A percentile compares a stretch with the other conserved stretches of the same genome.
Evolutionary conservation across 2,888 invertebrate species (phyloP).

Genomic region (Synergus itoensis): DNA sequence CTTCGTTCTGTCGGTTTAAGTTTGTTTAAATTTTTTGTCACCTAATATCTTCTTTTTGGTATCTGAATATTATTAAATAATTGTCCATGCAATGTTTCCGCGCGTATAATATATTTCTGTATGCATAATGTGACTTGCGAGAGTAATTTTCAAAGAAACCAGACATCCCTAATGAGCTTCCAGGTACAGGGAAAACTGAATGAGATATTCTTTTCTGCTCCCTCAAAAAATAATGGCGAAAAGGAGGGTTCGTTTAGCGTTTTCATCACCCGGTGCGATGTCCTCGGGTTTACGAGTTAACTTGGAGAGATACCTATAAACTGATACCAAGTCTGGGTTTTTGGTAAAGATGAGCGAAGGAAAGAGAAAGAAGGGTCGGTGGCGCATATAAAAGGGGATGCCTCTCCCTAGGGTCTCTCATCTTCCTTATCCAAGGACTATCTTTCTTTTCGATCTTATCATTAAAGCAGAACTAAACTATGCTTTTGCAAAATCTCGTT

Average conservation of each 20-base stretch:
- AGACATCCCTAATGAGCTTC: conserved; percentile 13
- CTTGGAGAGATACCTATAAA: conserved; percentile 52
- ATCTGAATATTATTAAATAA: too few relatives aligned
- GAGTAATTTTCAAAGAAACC: neutral
- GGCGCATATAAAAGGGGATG: conserved; percentile 50
- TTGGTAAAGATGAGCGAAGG: conserved; percentile 20
- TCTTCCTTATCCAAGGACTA: conserved; percentile 30
- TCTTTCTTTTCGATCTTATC: conserved; percentile 48
- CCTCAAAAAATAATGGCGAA: conserved; percentile 31
- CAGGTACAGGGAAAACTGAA: neutral
- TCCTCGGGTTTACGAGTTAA: conserved; percentile 54
- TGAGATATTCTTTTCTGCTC: neutral
- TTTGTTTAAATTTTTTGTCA: too few relatives aligned
- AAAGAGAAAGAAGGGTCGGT: conserved; percentile 40
- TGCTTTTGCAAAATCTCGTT: neutral
- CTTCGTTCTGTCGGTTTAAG: too few relatives aligned
- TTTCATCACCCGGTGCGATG: conserved; percentile 44
- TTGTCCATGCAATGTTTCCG: too few relatives aligned
- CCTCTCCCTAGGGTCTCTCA: conserved; percentile 42
- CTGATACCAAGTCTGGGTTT: conserved; percentile 42
- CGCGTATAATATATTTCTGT: too few relatives aligned
- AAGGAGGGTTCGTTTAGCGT: conserved; percentile 37
- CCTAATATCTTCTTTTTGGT: too few relatives aligned
- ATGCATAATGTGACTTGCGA: neutral
- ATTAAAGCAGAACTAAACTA: conserved; percentile 6